Evolutionary conservation across 2,797 vertebrate species (phyloP), one percentile per base, ranked within the genome.

Genomic region (Smutsia temminckii): DNA sequence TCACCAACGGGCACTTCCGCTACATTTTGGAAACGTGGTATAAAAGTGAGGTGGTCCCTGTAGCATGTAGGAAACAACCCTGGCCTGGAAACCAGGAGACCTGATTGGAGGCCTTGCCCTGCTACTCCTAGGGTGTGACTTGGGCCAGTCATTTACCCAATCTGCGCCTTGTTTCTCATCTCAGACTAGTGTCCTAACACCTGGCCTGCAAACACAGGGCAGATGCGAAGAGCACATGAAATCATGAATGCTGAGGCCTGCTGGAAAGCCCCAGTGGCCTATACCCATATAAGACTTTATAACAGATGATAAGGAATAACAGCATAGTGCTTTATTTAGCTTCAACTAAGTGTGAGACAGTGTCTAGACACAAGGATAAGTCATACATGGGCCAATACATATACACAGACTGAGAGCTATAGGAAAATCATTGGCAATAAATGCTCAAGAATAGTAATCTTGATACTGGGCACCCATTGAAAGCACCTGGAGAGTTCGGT

Each of bases 381-480:
- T 32, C 55, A 1, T 5, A 10, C 14, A 4, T n/a, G 29, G 10
- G 34, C 57, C 57, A 27, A 17, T 7, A 17, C n/a, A 6, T 7
- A 13, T 12, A 21, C 16, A 14, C 1, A 37, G 20, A 34, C 21
- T 17, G 20, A 64, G 12, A 2, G 2, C n/a, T 46, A 0, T 0
- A 59, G 46, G 64, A 74, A 51, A 53, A 27, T 11, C 3, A 2
- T 0, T 42, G 8, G n/a, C 17, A 57, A n/a, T 49, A 66, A 55
- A 18, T 16, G 27, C 34, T 37, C 4, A 25, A 21, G 25, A 37
- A 16, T 68, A 29, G 32, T 11, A 71, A 25, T 23, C 55, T 42
- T 11, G 6, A 9, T 37, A 10, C 46, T 53, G 40, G 23, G 29
- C 49, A 69, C 13, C 9, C 2, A 2, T 5, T 64, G 61, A 79